Conservation (phyloP, 2,888 invertebrate species). For the Chironomus tentans region DNA sequence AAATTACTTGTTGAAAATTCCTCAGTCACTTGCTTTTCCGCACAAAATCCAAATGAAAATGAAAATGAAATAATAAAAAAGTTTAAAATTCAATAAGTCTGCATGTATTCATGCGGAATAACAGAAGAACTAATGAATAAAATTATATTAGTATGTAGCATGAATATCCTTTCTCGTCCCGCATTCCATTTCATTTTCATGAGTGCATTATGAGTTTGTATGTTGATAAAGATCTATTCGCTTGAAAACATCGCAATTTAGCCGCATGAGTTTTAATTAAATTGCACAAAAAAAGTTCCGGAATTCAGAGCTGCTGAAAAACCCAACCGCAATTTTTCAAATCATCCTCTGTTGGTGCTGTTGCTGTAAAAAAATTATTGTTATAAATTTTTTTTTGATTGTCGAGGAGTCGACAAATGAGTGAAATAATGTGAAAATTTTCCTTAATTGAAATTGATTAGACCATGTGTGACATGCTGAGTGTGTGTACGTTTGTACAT, state of each 20-base stretch:
- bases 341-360: background rate
- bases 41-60: no score
- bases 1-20: no score
- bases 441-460: conserved; percentile 22
- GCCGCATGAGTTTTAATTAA: conserved; percentile 19
- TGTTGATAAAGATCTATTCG: conserved; percentile 11
- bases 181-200: background rate
- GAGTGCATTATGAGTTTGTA: background rate
- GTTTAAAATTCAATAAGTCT: no score
- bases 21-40: no score
- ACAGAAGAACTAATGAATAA: no score
- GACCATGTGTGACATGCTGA: background rate
- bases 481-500: background rate
- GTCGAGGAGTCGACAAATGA: background rate
- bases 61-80: no score
- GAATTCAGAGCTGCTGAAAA: background rate
- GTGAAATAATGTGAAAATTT: conserved; percentile 10
- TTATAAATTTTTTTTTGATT: background rate
- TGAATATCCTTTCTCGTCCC: background rate
- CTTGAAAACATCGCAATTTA: conserved; percentile 1
- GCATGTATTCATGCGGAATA: no score
- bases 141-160: no score
- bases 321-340: background rate
- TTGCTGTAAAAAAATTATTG: background rate
- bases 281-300: background rate